Evolutionary conservation across 2,113 vertebrate genomes (phyloP), one percentile per base, ranked within the genome.

Genomic region (Crotalus helleri): DNA sequence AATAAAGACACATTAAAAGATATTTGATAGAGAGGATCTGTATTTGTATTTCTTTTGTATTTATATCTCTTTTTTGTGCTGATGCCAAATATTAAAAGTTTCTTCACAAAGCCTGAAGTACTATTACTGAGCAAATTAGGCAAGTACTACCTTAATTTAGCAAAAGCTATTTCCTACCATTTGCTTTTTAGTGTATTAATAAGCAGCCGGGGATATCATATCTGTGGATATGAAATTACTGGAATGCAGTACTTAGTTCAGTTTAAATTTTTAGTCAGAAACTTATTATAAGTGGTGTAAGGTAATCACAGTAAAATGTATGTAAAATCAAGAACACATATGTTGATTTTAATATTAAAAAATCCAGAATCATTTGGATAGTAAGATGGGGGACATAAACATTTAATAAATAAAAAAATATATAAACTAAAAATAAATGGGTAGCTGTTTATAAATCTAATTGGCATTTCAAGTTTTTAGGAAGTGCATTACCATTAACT

Each of bases 21-120:
- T 95, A 96, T 95, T 96, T 97, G 96, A 93, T 58, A 92, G 93
- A 91, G 94, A 95, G 95, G 91, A 91, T 53, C 90, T 93, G 95
- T 93, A 74, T 94, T 96, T 94, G 95, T 95, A 61, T 96, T 46
- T 89, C 39, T 94, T 85, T 90, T 92, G 44, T 0, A 0, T 92
- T 89, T 0, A 94, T 93, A 94, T 90, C 69, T 89, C 95, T 91
- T 95, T 94, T 95, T 94, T 95, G 92, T 94, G 91, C 94, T 95
- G 94, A 95, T 95, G 94, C 90, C 90, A 85, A 93, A 94, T 86
- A 91, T 0, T 9, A 10, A 53, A 53, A 89, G 91, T 74, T 69
- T 49, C 26, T 93, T 93, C 74, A 13, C 3, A 0, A 9, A 69
- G 85, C 11, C 59, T 46, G 3, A 87, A 24, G 46, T 81, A 58